phyloP scores from a whole-genome alignment of 1,140 invertebrate species.

The Heliconius eleuchia region DNA sequence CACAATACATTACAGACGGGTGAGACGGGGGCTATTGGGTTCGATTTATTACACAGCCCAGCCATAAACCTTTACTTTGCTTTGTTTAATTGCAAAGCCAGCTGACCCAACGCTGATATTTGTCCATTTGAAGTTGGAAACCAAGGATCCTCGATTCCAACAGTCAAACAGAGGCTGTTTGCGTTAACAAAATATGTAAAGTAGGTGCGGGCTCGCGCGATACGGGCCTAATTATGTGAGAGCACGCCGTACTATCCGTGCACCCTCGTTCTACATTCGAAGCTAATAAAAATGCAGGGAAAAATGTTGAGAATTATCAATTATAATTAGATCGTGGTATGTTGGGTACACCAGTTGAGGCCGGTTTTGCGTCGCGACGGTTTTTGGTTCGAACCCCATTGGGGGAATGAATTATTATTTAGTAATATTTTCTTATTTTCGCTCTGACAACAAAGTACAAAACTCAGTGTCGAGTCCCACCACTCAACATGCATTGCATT shows the following conservation, averaged over 20 bases:
- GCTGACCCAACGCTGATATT: slow-evolving; percentile 46
- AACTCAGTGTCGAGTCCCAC: no score
- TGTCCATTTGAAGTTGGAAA: slow-evolving; percentile 55
- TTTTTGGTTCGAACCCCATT: no score
- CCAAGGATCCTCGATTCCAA: slow-evolving; percentile 70
- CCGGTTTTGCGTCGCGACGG: no score
- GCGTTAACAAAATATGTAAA: slow-evolving; percentile 79
- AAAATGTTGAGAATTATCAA: slow-evolving; percentile 71
- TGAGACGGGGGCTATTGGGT: background rate
- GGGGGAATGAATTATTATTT: no score
- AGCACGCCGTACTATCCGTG: slow-evolving; percentile 65
- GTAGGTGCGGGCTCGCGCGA: slow-evolving; percentile 71
- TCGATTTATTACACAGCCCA: slow-evolving; percentile 21
- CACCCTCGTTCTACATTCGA: slow-evolving; percentile 67
- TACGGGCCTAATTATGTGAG: slow-evolving; percentile 78
- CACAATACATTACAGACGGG: background rate
- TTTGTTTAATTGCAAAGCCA: slow-evolving; percentile 36
- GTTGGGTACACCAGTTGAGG: no score
- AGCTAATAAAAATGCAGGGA: slow-evolving; percentile 76
- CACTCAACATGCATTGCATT: no score
- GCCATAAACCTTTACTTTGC: slow-evolving; percentile 23
- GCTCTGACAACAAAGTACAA: no score
- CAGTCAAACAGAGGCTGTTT: slow-evolving; percentile 76
- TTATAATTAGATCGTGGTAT: slow-evolving; percentile 62
- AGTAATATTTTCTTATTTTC: no score